These are phyloP conservation scores for Platysternon megacephalum DNA, from an alignment of 2,113 vertebrate genomes.

Conservation along the genomic window DNA sequence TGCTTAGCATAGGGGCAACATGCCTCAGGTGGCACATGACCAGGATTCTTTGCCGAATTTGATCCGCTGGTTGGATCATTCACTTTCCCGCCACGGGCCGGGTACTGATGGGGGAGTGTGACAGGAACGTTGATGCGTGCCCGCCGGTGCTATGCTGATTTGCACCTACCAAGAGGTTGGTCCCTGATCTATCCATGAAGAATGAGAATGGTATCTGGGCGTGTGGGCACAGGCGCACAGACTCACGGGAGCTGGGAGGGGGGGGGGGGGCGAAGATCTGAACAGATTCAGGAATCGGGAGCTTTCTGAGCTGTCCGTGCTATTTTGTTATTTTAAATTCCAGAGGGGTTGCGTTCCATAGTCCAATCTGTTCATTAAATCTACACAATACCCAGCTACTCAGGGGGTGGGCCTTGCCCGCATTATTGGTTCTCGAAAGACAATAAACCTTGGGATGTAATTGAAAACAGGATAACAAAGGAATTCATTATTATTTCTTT, in stretches of 20 bases:
- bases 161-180: too few relatives aligned
- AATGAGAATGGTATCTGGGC: not conserved
- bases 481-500: not conserved
- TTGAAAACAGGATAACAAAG: not conserved
- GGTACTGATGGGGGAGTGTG: too few relatives aligned
- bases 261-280: not conserved
- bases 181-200: not conserved
- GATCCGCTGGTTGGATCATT: too few relatives aligned
- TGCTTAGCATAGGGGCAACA: too few relatives aligned
- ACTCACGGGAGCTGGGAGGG: not conserved
- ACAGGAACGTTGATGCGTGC: too few relatives aligned
- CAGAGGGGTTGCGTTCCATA: not conserved
- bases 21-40: too few relatives aligned
- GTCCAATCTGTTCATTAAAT: not conserved
- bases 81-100: too few relatives aligned
- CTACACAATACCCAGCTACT: not conserved
- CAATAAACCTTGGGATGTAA: not conserved
- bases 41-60: too few relatives aligned
- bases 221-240: fast-evolving
- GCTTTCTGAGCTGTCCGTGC: too few relatives aligned
- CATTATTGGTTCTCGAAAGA: not conserved
- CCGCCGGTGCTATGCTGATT: not conserved
- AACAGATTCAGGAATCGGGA: not conserved
- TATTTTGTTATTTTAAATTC: not conserved
- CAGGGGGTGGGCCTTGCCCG: not conserved